Conservation (phyloP, 2,888 invertebrate species). For the Glyphotaelius pellucidus region DNA sequence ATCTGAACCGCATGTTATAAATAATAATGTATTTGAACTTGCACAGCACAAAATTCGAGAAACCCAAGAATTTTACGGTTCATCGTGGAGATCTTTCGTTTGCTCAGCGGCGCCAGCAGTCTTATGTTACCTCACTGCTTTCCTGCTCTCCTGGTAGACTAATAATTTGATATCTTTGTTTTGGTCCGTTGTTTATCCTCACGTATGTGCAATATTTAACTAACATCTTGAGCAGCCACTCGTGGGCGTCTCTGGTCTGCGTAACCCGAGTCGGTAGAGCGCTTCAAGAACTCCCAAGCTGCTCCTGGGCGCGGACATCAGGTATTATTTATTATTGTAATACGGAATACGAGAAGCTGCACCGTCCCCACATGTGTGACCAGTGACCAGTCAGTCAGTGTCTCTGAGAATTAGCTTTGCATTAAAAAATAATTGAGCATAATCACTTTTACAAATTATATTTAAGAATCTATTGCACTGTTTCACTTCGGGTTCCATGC, state of each 20-base stretch:
- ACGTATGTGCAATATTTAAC: constrained; percentile 2
- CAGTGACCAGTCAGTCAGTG: neutral
- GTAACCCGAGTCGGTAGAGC: neutral
- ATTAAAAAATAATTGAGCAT: neutral
- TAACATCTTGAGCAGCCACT: neutral
- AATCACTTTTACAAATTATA: neutral
- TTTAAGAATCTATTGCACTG: neutral
- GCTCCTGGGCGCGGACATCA: neutral
- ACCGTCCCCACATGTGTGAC: neutral
- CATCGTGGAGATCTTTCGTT: neutral
- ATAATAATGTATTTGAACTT: neutral
- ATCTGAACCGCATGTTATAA: neutral
- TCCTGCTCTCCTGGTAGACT: neutral
- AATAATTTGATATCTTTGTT: neutral
- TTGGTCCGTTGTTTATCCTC: neutral
- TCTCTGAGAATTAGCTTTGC: neutral
- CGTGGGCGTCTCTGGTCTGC: neutral
- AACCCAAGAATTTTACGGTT: neutral
- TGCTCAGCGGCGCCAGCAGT: neutral
- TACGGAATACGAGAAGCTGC: neutral
- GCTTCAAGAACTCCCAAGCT: neutral
- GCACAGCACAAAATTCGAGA: neutral
- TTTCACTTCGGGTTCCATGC: too few species aligned
- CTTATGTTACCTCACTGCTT: neutral
- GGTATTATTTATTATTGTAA: neutral